Percentiles rank a stretch among this genome's conserved stretches.
Evolutionary conservation across 2,888 invertebrate genomes (phyloP).

Genomic region (Hydriomena furcata): DNA sequence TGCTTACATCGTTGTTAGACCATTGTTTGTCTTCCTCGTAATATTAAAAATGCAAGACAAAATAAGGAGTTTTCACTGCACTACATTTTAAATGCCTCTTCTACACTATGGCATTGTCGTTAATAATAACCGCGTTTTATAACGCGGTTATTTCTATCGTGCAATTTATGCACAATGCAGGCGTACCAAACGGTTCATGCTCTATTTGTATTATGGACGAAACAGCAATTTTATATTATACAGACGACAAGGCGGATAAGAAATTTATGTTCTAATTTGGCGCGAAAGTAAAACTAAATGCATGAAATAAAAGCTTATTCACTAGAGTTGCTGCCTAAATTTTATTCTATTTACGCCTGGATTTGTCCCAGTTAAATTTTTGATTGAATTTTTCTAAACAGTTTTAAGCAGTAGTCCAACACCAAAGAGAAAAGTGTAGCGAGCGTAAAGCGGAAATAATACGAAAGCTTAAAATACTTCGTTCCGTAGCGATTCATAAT

Average conservation of each 20-base stretch:
- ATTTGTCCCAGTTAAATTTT: neutral
- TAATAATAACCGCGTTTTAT: no score
- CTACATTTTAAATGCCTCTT: constrained; percentile 37
- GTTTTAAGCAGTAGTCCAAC: constrained; percentile 55
- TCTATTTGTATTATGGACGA: constrained; percentile 31
- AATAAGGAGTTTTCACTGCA: constrained; percentile 55
- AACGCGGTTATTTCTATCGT: constrained; percentile 40
- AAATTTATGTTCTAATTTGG: constrained; percentile 16
- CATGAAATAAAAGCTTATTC: constrained; percentile 26
- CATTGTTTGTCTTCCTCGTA: constrained; percentile 4
- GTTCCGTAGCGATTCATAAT: constrained; percentile 1
- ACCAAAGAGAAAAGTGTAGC: constrained; percentile 55
- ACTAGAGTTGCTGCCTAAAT: constrained; percentile 12
- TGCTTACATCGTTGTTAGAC: neutral
- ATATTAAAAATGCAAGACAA: constrained; percentile 9
- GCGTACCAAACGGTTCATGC: constrained; percentile 43
- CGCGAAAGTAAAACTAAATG: constrained; percentile 24
- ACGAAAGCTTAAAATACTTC: constrained; percentile 26
- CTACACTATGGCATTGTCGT: constrained; percentile 32
- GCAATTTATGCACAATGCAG: constrained; percentile 47
- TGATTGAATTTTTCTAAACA: constrained; percentile 16
- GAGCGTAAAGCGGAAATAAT: constrained; percentile 54
- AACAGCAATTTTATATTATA: constrained; percentile 29
- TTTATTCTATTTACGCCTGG: constrained; percentile 11
- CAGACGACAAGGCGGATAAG: constrained; percentile 22